A percentile compares a stretch with the other conserved stretches of the same genome.
phyloP scores from a whole-genome alignment of 2,888 invertebrate species.

The Danaus chrysippus region DNA sequence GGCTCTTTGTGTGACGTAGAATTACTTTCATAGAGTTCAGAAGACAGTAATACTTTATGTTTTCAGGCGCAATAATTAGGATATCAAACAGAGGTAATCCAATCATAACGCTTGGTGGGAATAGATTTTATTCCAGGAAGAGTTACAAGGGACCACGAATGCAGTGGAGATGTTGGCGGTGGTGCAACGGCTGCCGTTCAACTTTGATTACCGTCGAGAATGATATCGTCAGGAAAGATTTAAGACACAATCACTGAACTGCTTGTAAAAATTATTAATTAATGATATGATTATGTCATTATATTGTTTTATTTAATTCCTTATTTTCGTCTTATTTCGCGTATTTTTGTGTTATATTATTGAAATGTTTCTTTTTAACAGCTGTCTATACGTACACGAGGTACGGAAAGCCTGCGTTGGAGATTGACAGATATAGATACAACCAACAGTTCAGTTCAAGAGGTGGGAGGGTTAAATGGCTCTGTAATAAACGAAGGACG shows the following conservation, averaged over 20 bases:
- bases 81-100: conserved; percentile 20
- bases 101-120: conserved; percentile 16
- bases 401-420: conserved; percentile 31
- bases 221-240: too few relatives aligned
- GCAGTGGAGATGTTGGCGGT: conserved; percentile 21
- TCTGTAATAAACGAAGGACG: conserved; percentile 36
- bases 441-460: conserved; percentile 34
- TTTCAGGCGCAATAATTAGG: neutral
- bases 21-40: neutral
- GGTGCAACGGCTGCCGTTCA: neutral
- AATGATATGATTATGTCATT: neutral
- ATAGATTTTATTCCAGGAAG: conserved; percentile 23
- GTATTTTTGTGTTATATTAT: neutral
- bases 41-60: neutral
- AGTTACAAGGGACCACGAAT: conserved; percentile 21
- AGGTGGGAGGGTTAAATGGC: conserved; percentile 31
- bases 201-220: too few relatives aligned
- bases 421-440: conserved; percentile 39
- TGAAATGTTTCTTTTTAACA: conserved; percentile 9
- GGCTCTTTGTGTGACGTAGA: neutral
- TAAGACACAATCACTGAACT: too few relatives aligned
- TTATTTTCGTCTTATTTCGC: neutral
- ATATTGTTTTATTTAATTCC: neutral
- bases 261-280: too few relatives aligned
- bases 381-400: conserved; percentile 24